phyloP scores from a whole-genome alignment of 2,888 invertebrate species.

The Catocala fraxini region DNA sequence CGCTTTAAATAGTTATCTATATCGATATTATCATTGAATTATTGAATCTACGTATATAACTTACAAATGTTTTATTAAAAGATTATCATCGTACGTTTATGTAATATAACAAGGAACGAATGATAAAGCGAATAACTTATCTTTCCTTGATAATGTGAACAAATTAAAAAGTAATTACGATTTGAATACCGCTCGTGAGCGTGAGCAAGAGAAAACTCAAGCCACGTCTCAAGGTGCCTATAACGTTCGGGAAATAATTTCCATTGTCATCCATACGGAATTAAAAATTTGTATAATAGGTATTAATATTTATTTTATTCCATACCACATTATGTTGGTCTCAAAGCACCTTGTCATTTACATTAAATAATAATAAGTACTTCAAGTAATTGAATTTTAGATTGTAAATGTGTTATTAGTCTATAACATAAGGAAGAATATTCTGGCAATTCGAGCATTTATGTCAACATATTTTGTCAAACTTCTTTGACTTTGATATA shows the following conservation, averaged over 20 bases:
- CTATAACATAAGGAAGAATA: too few species aligned
- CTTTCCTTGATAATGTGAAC: conserved; percentile 15
- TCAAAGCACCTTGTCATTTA: conserved; percentile 1
- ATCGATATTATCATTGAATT: too few species aligned
- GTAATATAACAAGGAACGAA: conserved; percentile 17
- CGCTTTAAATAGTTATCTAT: too few species aligned
- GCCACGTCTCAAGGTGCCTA: conserved; percentile 3
- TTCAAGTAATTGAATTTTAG: not conserved
- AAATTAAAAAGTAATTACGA: conserved; percentile 20
- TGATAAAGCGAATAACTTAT: conserved; percentile 6
- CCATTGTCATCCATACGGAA: conserved; percentile 14
- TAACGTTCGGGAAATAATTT: conserved; percentile 7
- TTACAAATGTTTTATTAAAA: too few species aligned
- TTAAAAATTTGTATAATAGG: not conserved
- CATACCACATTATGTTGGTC: not conserved
- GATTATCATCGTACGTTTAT: conserved; percentile 21
- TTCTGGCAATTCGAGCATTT: conserved; percentile 21
- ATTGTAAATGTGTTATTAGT: not conserved
- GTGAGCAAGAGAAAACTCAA: conserved; percentile 9
- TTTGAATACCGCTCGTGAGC: conserved; percentile 9
- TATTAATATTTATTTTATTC: not conserved
- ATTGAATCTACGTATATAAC: too few species aligned
- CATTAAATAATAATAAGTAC: not conserved
- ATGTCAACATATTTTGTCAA: conserved; percentile 21
- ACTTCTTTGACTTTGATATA: conserved; percentile 36